Conservation (phyloP, 2,797 vertebrate genomes). For the Staurois parvus region DNA sequence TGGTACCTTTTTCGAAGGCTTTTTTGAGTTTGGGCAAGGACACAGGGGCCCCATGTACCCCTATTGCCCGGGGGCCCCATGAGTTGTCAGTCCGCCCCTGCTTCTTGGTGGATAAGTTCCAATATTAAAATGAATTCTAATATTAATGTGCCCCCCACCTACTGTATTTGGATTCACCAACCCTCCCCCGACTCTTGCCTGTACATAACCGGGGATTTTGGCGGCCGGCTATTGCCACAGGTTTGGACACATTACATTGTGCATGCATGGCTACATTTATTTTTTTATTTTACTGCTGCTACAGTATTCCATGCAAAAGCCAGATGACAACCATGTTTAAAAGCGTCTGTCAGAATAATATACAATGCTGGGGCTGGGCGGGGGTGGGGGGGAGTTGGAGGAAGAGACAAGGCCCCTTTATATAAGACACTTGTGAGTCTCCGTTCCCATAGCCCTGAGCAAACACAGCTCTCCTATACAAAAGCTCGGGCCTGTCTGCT, state of each 20-base stretch:
- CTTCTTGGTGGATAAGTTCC: no score
- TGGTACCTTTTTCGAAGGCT: no score
- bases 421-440: slow-evolving; percentile 36
- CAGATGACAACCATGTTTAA: slow-evolving; percentile 54
- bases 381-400: slow-evolving; percentile 19
- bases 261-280: background rate
- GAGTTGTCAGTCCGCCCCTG: no score
- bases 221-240: background rate
- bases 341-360: slow-evolving; percentile 48
- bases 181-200: no score
- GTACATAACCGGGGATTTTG: background rate
- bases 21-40: no score
- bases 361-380: slow-evolving; percentile 24
- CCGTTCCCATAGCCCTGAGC: slow-evolving; percentile 56
- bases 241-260: slow-evolving; percentile 21
- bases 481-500: slow-evolving; percentile 35
- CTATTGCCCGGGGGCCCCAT: no score
- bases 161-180: no score
- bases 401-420: slow-evolving; percentile 24
- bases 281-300: background rate
- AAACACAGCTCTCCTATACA: slow-evolving; percentile 47
- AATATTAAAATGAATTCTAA: no score
- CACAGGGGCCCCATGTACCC: no score
- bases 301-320: slow-evolving; percentile 20
- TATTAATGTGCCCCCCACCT: no score